Evolutionary conservation across 2,113 vertebrate genomes (phyloP), one percentile per base, ranked within the genome.

Genomic region (Turdus rufiventris): DNA sequence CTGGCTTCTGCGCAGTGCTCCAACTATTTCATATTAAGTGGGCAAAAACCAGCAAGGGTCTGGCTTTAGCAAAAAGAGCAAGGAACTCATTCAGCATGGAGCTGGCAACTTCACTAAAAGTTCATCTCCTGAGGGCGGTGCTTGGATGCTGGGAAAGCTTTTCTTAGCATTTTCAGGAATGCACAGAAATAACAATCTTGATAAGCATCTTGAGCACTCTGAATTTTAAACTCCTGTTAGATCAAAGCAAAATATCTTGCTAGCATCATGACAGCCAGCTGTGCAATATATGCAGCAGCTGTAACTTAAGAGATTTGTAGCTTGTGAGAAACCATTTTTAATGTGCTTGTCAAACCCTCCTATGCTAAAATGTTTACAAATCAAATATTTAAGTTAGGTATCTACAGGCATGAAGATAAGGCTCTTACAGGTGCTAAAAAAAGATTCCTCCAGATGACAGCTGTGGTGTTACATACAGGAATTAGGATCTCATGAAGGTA

Each of bases 11-110:
- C 85, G 96, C 84, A 77, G 51, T 76, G 38, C 95, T 96, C 76
- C 96, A 95, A 88, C 84, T 94, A 92, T 92, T 96, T 98, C 94
- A 96, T 89, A 97, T 97, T 94, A 96, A 80, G 66, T 53, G 91
- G 83, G 90, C 40, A 88, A 36, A 67, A 87, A 88, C 74, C 94
- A 8, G 77, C 93, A 75, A 71, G 66, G 62, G 90, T 78, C 88
- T 92, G 43, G 66, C 60, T 93, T 95, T 82, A 91, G 38, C 3
- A 25, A 33, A 91, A 84, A 60, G 5, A 62, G 88, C 31, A 68
- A 90, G 84, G 54, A 31, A 83, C 19, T 77, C n/a, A 15, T 74
- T 83, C 81, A 53, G 68, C 29, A 38, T 18, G 28, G 66, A 92
- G 31, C 73, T 71, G 77, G n/a, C 67, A 91, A 71, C 42, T 96